Percentiles rank a stretch among this genome's conserved stretches.
Evolutionary conservation across 2,888 invertebrate genomes (phyloP).

Genomic region (Mystacides longicornis): DNA sequence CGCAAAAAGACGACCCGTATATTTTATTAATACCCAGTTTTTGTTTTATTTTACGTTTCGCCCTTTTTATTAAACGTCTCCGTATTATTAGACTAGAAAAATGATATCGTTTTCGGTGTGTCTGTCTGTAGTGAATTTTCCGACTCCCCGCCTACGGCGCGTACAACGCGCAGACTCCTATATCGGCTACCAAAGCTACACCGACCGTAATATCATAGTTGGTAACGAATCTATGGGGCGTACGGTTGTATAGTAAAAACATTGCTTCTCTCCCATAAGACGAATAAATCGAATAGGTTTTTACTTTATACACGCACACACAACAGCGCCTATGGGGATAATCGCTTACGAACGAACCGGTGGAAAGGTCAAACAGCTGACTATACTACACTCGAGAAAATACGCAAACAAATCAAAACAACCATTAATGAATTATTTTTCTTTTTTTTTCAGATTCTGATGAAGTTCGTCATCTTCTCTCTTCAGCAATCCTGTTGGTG

Average conservation of each 20-base stretch:
- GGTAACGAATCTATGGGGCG: constrained; percentile 11
- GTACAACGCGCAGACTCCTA: constrained; percentile 12
- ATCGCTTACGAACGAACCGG: constrained; percentile 8
- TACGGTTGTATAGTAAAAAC: constrained; percentile 17
- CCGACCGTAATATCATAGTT: constrained; percentile 10
- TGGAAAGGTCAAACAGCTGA: constrained; percentile 8
- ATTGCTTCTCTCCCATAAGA: constrained; percentile 36
- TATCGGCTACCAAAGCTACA: constrained; percentile 6
- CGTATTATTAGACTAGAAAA: neutral
- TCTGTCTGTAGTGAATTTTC: neutral
- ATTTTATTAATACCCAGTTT: constrained; percentile 2
- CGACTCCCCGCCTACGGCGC: constrained; percentile 16
- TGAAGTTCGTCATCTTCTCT: constrained; percentile 4
- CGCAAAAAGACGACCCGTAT: neutral
- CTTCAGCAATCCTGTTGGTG: too few relatives aligned
- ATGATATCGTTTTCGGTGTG: neutral
- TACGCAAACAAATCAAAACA: neutral
- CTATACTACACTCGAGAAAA: constrained; percentile 4
- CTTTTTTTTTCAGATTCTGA: constrained; percentile 13
- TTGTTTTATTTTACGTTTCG: neutral
- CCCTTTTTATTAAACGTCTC: constrained; percentile 5
- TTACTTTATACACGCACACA: constrained; percentile 46
- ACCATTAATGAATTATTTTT: constrained; percentile 7
- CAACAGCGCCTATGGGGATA: constrained; percentile 20
- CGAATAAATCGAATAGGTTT: constrained; percentile 48